Evolutionary conservation across 2,797 vertebrate genomes (phyloP), one percentile per base, ranked within the genome.

Genomic region (Xenops minutus): DNA sequence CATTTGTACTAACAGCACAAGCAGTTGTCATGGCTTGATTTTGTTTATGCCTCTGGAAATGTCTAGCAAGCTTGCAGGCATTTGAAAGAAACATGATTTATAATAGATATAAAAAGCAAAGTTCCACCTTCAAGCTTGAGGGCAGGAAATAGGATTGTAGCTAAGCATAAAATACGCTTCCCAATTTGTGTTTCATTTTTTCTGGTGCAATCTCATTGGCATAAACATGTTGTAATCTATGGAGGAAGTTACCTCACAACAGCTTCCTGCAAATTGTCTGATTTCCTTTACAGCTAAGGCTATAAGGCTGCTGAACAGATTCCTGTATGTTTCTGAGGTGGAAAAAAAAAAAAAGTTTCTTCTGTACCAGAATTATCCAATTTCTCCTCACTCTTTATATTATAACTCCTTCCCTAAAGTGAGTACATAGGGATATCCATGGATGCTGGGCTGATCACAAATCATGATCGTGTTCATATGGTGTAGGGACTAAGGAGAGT

Each of bases 31-130:
- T 75, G 20, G 5, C 68, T 89, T 73, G 19, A 54, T 84, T 88
- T 56, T 94, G 89, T 88, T 95, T 93, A 90, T 63, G 83, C 94
- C 91, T 93, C 82, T 93, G 94, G 95, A 93, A 96, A 91, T 56
- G 59, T 88, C 82, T 90, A 89, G 59, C 32, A 93, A 78, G 76
- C 44, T 90, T 73, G 18, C 43, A 93, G 88, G 76, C 89, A 87
- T 69, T 76, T 16, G 52, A 86, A 93, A 82, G 74, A 89, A 89
- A 69, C 48, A 54, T 92, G 95, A 96, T 95, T 93, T 93, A 95
- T 93, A 84, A 73, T 22, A 71, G 76, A 91, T 77, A 94, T 91
- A 92, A 96, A 96, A 94, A 63, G 24, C 44, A 90, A 92, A 93
- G 80, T 82, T 91, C 87, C 56, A 92, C 68, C 78, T 96, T 92